Evolutionary conservation across 1,140 invertebrate genomes (phyloP).

Genomic region (Cecropterus lyciades): DNA sequence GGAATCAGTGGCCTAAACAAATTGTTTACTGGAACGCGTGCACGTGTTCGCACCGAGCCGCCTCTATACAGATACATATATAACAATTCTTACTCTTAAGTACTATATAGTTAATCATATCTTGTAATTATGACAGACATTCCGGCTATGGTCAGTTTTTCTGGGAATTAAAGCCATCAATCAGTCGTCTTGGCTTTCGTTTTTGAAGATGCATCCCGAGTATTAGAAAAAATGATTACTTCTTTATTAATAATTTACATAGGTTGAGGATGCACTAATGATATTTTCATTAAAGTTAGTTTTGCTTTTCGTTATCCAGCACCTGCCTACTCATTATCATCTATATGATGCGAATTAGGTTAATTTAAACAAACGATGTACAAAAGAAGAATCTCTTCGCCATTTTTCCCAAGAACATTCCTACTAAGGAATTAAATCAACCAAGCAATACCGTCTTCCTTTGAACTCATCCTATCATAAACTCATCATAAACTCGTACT

Average conservation of each 20-base stretch:
- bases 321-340: too few species aligned
- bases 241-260: slow-evolving; percentile 1
- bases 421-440: too few species aligned
- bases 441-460: too few species aligned
- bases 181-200: slow-evolving; percentile 23
- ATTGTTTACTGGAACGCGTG: slow-evolving; percentile 48
- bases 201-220: background rate
- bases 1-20: slow-evolving; percentile 21
- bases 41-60: slow-evolving; percentile 54
- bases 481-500: too few species aligned
- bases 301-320: too few species aligned
- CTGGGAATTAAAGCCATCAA: slow-evolving; percentile 27
- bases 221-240: slow-evolving; percentile 6
- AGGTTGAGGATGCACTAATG: background rate
- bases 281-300: background rate
- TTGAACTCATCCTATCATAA: too few species aligned
- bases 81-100: background rate
- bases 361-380: too few species aligned
- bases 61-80: background rate
- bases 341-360: too few species aligned
- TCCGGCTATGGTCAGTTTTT: slow-evolving; percentile 20
- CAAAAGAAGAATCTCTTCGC: too few species aligned
- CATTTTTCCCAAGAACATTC: too few species aligned
- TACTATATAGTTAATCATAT: slow-evolving; percentile 12
- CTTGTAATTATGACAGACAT: slow-evolving; percentile 23